Percentiles rank a stretch among this genome's conserved stretches.
phyloP scores from a whole-genome alignment of 2,888 invertebrate genomes.

The Drosophila lacicola region DNA sequence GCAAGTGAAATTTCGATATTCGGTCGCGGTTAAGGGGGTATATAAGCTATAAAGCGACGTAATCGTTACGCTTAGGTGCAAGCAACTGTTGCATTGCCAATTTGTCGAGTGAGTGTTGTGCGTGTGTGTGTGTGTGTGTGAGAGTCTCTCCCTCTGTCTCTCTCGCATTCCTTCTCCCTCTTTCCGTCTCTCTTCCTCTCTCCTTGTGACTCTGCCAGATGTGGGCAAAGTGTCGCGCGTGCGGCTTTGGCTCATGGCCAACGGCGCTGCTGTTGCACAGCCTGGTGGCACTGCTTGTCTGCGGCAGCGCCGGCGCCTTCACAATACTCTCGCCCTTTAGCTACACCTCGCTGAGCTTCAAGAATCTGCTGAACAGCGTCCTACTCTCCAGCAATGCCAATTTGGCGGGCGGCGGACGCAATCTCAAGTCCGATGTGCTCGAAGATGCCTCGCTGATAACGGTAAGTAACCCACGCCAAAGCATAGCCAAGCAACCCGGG shows the following conservation, averaged over 20 bases:
- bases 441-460: constrained; percentile 84
- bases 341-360: constrained; percentile 82
- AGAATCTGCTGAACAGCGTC: constrained; percentile 83
- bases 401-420: constrained; percentile 83
- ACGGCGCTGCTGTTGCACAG: constrained; percentile 68
- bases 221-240: constrained; percentile 41
- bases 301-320: constrained; percentile 77
- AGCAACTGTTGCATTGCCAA: constrained; percentile 74
- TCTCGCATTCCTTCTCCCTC: constrained; percentile 1
- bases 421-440: constrained; percentile 83
- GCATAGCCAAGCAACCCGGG: neutral
- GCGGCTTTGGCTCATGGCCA: constrained; percentile 63
- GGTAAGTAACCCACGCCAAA: constrained; percentile 75
- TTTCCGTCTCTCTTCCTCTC: neutral
- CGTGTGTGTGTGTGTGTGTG: constrained; percentile 21
- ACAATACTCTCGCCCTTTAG: constrained; percentile 83
- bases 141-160: constrained; percentile 10
- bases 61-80: constrained; percentile 77
- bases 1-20: constrained; percentile 32
- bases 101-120: constrained; percentile 51
- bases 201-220: constrained; percentile 23
- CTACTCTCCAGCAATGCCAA: constrained; percentile 83
- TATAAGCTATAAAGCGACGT: constrained; percentile 52
- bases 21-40: neutral
- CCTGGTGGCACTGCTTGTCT: constrained; percentile 68